These are phyloP conservation scores for Ctenodactylus gundi DNA, from an alignment of 2,113 vertebrate species.

Conservation along the genomic window DNA sequence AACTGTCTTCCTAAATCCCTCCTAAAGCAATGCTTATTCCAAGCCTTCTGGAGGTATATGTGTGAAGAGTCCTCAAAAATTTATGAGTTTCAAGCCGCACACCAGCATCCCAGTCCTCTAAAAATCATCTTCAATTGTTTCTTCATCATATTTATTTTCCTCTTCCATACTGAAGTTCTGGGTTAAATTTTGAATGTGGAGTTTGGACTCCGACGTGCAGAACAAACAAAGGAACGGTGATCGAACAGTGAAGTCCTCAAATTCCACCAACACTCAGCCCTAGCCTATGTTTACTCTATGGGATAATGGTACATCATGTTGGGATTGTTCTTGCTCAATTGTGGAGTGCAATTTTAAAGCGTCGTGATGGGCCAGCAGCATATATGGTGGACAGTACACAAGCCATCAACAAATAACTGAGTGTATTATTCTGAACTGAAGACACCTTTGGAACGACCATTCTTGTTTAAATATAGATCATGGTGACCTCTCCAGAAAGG, in stretches of 20 bases:
- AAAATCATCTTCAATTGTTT: background rate
- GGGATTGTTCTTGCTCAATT: background rate
- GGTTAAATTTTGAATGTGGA: background rate
- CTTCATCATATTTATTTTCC: background rate
- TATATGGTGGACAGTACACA: background rate
- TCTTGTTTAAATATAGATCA: background rate
- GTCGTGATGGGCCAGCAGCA: background rate
- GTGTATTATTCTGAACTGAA: background rate
- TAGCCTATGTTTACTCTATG: background rate
- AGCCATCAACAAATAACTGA: background rate
- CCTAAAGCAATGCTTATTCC: background rate
- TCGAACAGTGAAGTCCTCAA: background rate
- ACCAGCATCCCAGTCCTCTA: background rate
- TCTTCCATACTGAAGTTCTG: background rate
- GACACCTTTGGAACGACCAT: background rate
- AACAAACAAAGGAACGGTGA: conserved; percentile 16
- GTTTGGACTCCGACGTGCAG: background rate
- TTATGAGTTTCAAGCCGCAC: rapidly evolving
- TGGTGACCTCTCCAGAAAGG: background rate
- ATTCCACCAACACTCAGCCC: background rate
- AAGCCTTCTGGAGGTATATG: background rate
- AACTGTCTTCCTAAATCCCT: background rate
- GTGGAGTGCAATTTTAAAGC: background rate
- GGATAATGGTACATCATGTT: background rate
- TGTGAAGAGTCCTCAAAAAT: background rate